Conservation (phyloP, 2,113 vertebrate species). For the Caloenas nicobarica region DNA sequence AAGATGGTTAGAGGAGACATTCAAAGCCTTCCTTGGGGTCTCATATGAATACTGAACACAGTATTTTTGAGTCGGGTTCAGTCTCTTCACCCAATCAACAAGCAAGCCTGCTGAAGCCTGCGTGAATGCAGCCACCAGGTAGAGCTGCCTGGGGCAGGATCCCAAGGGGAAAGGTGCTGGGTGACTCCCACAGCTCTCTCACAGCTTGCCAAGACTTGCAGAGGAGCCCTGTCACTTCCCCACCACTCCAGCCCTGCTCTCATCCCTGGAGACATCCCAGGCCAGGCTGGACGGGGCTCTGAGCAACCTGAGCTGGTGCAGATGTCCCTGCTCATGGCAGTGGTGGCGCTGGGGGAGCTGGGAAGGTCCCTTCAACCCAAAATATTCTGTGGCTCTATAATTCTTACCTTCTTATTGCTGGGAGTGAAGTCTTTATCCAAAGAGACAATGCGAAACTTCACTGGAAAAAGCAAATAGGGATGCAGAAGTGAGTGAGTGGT, state of each 20-base stretch:
- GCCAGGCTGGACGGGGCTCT: no score
- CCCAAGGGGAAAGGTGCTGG: background rate
- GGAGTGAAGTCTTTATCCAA: background rate
- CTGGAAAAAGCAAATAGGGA: background rate
- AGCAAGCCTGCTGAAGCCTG: background rate
- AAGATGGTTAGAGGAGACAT: background rate
- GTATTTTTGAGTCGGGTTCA: no score
- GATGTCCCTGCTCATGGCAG: no score
- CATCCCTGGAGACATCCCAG: background rate
- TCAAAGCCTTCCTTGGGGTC: background rate
- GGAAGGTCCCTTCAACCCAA: no score
- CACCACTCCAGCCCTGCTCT: background rate
- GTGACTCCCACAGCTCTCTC: background rate
- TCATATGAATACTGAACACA: background rate
- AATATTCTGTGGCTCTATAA: no score
- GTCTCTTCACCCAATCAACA: no score
- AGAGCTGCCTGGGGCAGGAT: background rate
- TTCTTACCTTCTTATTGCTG: background rate
- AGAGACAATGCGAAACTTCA: slow-evolving; percentile 34
- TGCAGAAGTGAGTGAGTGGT: background rate
- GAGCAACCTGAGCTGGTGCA: no score
- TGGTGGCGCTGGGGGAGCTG: no score
- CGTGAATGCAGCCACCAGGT: background rate
- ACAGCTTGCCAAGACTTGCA: fast-evolving
- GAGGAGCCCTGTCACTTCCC: background rate